Conservation (phyloP, 2,113 vertebrate species). For the Scalopus aquaticus region DNA sequence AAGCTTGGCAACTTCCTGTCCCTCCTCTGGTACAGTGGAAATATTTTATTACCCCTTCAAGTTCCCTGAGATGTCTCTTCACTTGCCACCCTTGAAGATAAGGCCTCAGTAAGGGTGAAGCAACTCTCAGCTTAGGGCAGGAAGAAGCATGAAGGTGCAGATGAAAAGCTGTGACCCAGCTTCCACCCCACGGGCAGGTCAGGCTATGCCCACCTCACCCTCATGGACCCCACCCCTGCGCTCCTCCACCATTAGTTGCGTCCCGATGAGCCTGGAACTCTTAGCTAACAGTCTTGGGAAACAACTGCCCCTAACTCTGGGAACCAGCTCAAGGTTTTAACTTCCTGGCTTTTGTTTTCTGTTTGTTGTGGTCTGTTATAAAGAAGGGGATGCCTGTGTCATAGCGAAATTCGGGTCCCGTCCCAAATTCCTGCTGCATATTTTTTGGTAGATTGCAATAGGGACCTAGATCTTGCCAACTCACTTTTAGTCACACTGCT, state of each 20-base stretch:
- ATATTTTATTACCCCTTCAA: background rate
- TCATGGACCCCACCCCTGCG: accelerated
- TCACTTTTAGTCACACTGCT: background rate
- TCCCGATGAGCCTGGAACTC: background rate
- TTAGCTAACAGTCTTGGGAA: slow-evolving; percentile 9
- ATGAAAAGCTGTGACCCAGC: background rate
- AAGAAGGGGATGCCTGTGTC: background rate
- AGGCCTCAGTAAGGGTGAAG: background rate
- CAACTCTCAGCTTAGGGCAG: background rate
- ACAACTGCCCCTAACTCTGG: background rate
- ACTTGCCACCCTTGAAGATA: background rate
- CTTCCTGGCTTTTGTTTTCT: background rate
- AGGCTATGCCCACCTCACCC: background rate
- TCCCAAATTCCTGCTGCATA: background rate
- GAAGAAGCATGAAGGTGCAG: background rate
- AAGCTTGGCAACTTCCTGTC: background rate
- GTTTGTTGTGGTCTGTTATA: background rate
- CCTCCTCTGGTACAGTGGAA: background rate
- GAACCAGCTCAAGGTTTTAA: background rate
- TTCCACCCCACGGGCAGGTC: background rate
- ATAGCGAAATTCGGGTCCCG: background rate
- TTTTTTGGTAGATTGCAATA: background rate
- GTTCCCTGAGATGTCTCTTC: background rate
- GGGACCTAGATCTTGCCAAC: background rate
- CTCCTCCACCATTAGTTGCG: background rate